These are phyloP conservation scores for Drosophila bocki DNA, from an alignment of 1,140 invertebrate species.

Conservation along the genomic window DNA sequence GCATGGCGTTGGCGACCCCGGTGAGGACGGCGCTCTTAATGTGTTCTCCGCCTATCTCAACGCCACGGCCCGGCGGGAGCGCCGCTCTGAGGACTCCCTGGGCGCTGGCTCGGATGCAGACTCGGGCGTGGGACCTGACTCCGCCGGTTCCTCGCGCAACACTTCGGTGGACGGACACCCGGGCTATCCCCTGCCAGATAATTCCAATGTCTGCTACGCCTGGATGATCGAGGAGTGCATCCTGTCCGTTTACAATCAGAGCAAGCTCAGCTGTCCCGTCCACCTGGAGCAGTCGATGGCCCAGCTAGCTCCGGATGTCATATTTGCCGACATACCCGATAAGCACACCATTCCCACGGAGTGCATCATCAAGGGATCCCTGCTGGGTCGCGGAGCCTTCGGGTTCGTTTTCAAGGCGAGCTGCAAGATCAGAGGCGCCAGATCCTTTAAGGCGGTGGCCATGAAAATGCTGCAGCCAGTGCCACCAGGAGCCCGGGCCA, in stretches of 20 bases:
- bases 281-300: slow-evolving; percentile 88
- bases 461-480: slow-evolving; percentile 98
- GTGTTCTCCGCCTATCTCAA: slow-evolving; percentile 80
- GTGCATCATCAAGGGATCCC: slow-evolving; percentile 91
- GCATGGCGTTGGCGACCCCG: slow-evolving; percentile 60
- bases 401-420: slow-evolving; percentile 97
- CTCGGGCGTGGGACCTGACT: slow-evolving; percentile 87
- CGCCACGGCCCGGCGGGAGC: slow-evolving; percentile 71
- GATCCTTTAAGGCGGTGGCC: slow-evolving; percentile 91
- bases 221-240: slow-evolving; percentile 99
- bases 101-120: slow-evolving; percentile 86
- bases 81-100: slow-evolving; percentile 77
- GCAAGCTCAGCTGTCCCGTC: slow-evolving; percentile 88
- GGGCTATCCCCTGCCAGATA: slow-evolving; percentile 80
- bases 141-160: slow-evolving; percentile 89
- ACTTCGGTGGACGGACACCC: slow-evolving; percentile 93
- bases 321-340: slow-evolving; percentile 95
- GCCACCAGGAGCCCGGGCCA: slow-evolving; percentile 92
- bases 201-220: slow-evolving; percentile 86
- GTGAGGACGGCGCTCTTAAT: slow-evolving; percentile 73
- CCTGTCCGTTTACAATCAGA: slow-evolving; percentile 90
- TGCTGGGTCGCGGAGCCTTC: slow-evolving; percentile 98
- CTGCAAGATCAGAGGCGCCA: slow-evolving; percentile 88
- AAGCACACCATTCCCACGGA: slow-evolving; percentile 92
- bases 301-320: slow-evolving; percentile 91